These are phyloP conservation scores for Deroplatys truncata DNA, from an alignment of 2,888 invertebrate genomes.

Conservation along the genomic window DNA sequence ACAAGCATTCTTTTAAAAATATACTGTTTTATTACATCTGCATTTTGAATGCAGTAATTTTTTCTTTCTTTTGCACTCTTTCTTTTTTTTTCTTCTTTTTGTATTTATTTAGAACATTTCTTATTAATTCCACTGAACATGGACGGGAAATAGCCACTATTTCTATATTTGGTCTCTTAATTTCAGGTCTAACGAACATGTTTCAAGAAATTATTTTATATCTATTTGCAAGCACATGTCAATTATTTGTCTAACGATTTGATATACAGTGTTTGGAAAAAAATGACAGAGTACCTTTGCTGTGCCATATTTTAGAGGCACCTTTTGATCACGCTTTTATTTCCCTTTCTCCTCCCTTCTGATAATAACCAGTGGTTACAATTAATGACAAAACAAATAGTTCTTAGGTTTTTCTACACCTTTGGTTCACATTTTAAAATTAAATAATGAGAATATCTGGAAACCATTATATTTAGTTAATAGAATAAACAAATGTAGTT, in stretches of 20 bases:
- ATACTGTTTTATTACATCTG: background rate
- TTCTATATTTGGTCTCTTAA: background rate
- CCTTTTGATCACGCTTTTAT: background rate
- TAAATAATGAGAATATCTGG: too few species aligned
- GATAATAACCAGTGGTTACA: background rate
- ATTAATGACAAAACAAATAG: too few species aligned
- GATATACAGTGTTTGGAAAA: background rate
- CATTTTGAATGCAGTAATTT: background rate
- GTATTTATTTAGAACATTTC: background rate
- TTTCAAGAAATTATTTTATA: background rate
- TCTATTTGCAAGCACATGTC: background rate
- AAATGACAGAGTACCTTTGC: background rate
- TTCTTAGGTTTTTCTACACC: too few species aligned
- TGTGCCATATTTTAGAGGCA: background rate
- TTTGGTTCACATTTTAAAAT: too few species aligned
- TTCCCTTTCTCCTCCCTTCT: background rate
- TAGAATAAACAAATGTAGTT: too few species aligned
- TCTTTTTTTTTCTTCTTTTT: background rate
- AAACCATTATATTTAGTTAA: too few species aligned
- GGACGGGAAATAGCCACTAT: slow-evolving; percentile 9
- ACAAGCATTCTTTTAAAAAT: background rate
- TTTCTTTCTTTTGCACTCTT: background rate
- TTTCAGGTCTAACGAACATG: background rate
- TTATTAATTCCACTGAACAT: background rate
- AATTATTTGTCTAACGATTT: background rate